Conservation (phyloP, 2,113 vertebrate genomes). For the Plecotus auritus region DNA sequence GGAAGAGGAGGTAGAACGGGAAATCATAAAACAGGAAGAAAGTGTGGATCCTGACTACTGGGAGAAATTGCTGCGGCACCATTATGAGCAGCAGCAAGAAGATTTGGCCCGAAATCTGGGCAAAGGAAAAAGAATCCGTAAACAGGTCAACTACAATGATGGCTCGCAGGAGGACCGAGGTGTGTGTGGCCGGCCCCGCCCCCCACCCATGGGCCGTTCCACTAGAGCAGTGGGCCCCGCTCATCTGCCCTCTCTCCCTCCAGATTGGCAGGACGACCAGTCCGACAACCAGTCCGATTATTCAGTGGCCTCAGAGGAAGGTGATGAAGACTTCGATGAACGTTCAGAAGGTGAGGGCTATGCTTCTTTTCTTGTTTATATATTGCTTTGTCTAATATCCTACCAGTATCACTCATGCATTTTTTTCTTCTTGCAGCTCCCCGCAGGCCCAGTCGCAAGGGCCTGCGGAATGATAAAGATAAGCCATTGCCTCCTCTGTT, state of each 20-base stretch:
- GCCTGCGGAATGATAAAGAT: conserved; percentile 96
- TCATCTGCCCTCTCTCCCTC: conserved; percentile 81
- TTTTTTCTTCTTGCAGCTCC: conserved; percentile 81
- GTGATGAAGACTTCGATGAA: conserved; percentile 98
- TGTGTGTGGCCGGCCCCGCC: conserved; percentile 81
- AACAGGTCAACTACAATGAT: conserved; percentile 99
- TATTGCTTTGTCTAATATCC: not conserved
- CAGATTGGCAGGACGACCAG: conserved; percentile 99
- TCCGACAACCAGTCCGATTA: conserved; percentile 99
- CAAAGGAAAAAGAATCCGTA: conserved; percentile 98
- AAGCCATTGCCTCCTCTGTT: conserved; percentile 96
- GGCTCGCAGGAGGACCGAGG: conserved; percentile 98
- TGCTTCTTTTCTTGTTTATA: not conserved
- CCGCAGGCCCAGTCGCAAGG: conserved; percentile 94
- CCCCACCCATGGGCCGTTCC: conserved; percentile 73
- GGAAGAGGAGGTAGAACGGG: conserved; percentile 97
- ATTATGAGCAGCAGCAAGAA: conserved; percentile 99
- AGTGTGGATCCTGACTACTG: conserved; percentile 98
- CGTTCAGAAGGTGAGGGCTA: conserved; percentile 90
- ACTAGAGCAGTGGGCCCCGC: conserved; percentile 69
- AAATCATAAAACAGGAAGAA: conserved; percentile 99
- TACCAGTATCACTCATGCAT: not conserved
- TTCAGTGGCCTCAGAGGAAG: conserved; percentile 97
- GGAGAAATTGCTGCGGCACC: conserved; percentile 97
- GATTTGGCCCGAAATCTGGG: conserved; percentile 97